Conservation (phyloP, 2,888 invertebrate genomes). For the Pediacus dermestoides region DNA sequence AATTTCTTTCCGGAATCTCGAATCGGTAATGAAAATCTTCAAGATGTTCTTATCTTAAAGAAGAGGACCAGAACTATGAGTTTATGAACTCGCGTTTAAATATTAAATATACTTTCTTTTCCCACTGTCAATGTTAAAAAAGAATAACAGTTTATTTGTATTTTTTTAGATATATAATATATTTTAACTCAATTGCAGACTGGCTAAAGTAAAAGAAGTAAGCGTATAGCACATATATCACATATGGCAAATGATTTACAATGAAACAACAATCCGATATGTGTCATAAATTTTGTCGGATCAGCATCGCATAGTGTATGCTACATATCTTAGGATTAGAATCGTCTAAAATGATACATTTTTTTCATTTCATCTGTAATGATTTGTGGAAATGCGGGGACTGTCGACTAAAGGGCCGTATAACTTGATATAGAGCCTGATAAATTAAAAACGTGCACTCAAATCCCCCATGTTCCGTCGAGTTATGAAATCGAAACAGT, state of each 20-base stretch:
- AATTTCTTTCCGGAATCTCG: no score
- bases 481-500: constrained; percentile 54
- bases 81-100: no score
- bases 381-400: constrained; percentile 47
- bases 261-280: constrained; percentile 25
- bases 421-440: constrained; percentile 50
- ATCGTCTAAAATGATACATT: constrained; percentile 37
- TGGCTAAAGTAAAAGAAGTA: no score
- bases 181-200: no score
- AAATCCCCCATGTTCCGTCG: constrained; percentile 43
- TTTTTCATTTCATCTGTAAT: constrained; percentile 46
- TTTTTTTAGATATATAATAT: no score
- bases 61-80: no score
- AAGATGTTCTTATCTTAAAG: no score
- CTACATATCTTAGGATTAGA: constrained; percentile 40
- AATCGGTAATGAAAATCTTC: no score
- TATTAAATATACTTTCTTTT: no score
- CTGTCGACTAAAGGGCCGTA: constrained; percentile 45
- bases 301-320: constrained; percentile 27
- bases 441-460: constrained; percentile 53
- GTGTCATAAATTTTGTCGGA: constrained; percentile 32
- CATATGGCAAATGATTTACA: constrained; percentile 18
- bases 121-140: no score
- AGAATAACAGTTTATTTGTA: no score
- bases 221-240: constrained; percentile 15